Base-by-base conservation (phyloP, 1,140 invertebrate genomes). In the Diabrotica undecimpunctata region DNA sequence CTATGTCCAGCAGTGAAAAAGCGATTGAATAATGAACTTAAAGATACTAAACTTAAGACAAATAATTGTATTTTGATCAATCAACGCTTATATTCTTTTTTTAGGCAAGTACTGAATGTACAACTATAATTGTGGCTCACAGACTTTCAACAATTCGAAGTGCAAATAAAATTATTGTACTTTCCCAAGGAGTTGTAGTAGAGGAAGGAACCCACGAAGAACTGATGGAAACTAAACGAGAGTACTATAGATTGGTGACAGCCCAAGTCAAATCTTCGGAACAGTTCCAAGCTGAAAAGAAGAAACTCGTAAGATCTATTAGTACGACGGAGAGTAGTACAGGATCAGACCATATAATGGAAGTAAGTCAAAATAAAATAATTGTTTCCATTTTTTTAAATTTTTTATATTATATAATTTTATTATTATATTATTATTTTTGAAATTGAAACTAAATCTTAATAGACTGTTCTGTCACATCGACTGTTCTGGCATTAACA, bases 101-200 rank as follows among this genome's bases (percentile, higher is more conserved):
- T 35, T 51, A 81, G 54, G 90, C 90, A 0, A 85, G 88, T 8
- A 81, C 86, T 72, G 91, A 91, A n/a, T 83, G 93, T 67, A 96
- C 93, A 41, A 95, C 93, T 36, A 84, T 96, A 50, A 88, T 95
- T 66, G 89, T 96, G 13, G 93, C 93, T 65, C 93, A 96, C 81
- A 86, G 93, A 51, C 81, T 96, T 46, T 93, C 91, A 1, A 95
- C 93, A 2, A 91, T 96, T 8, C 84, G 86, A 9, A 88, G 90
- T 73, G 92, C 92, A 7, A 88, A 94, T 79, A 83, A 87, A 62
- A 95, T 96, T 68, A 84, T 93, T n/a, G 89, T 89, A 67, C 83
- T 93, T 12, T 86, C 89, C 61, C 84, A 90, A 60, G 86, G 92
- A 0, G 75, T 82, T 66, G 87, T 93, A 0, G 82, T 87, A 0